phyloP scores from a whole-genome alignment of 2,113 vertebrate species.

The Orcinus orca region DNA sequence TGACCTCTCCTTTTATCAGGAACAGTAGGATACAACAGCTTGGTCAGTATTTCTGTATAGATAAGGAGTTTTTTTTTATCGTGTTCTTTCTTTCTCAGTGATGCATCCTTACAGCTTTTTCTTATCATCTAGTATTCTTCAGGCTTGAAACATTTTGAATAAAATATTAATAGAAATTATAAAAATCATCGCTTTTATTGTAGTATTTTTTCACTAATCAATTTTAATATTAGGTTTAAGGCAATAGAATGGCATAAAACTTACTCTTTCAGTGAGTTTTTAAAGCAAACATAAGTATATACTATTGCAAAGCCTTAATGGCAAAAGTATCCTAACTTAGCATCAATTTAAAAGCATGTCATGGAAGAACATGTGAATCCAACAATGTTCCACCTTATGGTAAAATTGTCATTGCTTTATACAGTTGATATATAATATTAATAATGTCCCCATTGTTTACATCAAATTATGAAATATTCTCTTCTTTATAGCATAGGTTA shows the following conservation, averaged over 20 bases:
- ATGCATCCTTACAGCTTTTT: not conserved
- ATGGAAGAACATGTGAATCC: not conserved
- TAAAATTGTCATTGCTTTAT: not conserved
- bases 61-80: slow-evolving; percentile 50
- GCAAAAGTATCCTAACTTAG: not conserved
- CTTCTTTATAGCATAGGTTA: not conserved
- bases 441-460: not conserved
- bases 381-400: not conserved
- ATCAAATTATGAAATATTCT: not conserved
- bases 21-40: slow-evolving; percentile 43
- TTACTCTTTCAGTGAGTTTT: not conserved
- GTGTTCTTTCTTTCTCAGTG: not conserved
- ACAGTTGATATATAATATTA: not conserved
- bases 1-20: slow-evolving; percentile 75
- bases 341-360: not conserved
- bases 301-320: not conserved
- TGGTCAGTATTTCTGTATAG: slow-evolving; percentile 55
- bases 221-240: not conserved
- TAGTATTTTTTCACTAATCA: not conserved
- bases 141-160: slow-evolving; percentile 45
- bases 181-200: not conserved
- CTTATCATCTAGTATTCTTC: slow-evolving; percentile 51
- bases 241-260: not conserved
- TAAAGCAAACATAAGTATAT: not conserved
- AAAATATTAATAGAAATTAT: slow-evolving; percentile 25